Base-by-base conservation (phyloP, 35 echinoderm and acorn worm genomes). In the Heliocidaris tuberculata region DNA sequence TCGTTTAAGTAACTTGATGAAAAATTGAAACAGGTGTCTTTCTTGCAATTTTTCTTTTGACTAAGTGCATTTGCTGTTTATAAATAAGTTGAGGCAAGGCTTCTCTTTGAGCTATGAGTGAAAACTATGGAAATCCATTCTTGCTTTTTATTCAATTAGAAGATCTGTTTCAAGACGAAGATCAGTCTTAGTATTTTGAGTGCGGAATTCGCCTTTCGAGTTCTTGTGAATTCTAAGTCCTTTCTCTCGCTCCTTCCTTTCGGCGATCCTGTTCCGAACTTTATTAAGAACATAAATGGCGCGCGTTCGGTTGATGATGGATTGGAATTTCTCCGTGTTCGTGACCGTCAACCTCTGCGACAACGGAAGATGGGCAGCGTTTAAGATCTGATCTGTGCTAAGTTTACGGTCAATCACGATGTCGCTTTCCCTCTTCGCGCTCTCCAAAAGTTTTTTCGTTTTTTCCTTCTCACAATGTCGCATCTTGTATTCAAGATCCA, bases 361-460 rank as follows among this genome's bases (percentile, higher is more conserved):
- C 16, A 98, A 71, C 24, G 97, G 95, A 32, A 94, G 90, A 47
- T 95, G 94, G 32, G 93, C 92, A 48, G 95, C 88, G 10, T 47
- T 47, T 19, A 98, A 85, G 17, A 98, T 47, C 47, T 98, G 65
- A 9, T 96, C 86, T 19, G 97, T 98, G 2, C 92, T 47, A 7
- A 98, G 85, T 85, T 60, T 94, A 21, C 94, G 70, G 35, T 96
- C 95, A 32, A 98, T 98, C 60, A 95, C n/a, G 35, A 94, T 88
- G 24, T 94, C 94, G 24, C 97, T 98, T 85, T 98, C 94, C 24
- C 85, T 86, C 16, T 92, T 88, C 9, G 93, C 49, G 90, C 91
- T 89, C 70, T 95, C 96, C 2, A 98, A 86, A 9, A 98, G 94
- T 85, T 95, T 94, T 30, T 92, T 94, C 7, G 86, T 86, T 47